Evolutionary conservation across 2,113 vertebrate genomes (phyloP).

Genomic region (Ariopsis seemanni): DNA sequence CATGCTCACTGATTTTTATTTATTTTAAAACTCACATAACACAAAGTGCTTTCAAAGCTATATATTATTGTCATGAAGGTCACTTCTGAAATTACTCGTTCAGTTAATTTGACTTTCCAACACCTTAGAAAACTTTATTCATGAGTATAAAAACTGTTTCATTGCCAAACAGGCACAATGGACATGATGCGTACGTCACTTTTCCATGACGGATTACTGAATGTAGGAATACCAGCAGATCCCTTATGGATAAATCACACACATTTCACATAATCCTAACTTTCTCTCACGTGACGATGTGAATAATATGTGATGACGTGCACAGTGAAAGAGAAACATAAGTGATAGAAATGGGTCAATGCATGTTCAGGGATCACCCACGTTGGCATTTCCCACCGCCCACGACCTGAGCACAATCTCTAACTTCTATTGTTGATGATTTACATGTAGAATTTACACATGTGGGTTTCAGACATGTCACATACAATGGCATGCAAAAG

Average conservation of each 20-base stretch:
- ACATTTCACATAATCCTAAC: not conserved
- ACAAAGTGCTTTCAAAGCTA: not conserved
- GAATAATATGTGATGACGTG: not conserved
- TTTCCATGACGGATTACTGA: not conserved
- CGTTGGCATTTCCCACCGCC: not conserved
- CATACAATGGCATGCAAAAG: too few relatives aligned
- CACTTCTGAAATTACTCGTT: not conserved
- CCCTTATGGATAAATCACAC: not conserved
- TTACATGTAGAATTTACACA: not conserved
- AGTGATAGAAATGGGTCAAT: not conserved
- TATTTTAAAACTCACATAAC: not conserved
- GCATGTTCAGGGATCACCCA: not conserved
- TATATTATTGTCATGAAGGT: not conserved
- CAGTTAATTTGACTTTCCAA: not conserved
- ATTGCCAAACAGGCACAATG: not conserved
- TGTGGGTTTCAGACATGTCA: not conserved
- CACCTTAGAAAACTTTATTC: not conserved
- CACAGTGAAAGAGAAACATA: not conserved
- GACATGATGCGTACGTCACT: not conserved
- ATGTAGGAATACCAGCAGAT: not conserved
- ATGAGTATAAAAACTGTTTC: not conserved
- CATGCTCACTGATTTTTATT: not conserved
- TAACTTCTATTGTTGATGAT: too few relatives aligned
- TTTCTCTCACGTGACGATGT: not conserved
- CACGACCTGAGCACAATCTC: not conserved